These are phyloP conservation scores for Vidua macroura DNA, from an alignment of 2,113 vertebrate genomes.

Conservation along the genomic window DNA sequence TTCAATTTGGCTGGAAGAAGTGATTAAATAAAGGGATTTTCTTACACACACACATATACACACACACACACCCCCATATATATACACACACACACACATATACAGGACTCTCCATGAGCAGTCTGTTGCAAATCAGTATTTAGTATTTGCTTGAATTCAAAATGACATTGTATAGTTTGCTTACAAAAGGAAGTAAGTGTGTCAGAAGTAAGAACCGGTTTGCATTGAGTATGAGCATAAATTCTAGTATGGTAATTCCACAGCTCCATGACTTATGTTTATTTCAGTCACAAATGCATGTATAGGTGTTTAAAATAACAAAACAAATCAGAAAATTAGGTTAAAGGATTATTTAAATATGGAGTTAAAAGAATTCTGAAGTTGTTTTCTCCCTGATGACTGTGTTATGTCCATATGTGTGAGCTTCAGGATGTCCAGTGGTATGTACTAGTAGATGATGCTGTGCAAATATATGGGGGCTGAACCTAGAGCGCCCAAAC, in stretches of 20 bases:
- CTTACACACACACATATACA: background rate
- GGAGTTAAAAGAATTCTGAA: background rate
- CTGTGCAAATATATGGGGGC: background rate
- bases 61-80: no score
- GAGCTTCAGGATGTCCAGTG: background rate
- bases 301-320: background rate
- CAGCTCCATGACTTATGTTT: background rate
- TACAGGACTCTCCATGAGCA: background rate
- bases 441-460: background rate
- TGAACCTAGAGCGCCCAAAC: background rate
- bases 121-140: background rate
- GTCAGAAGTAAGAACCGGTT: background rate
- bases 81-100: fast-evolving
- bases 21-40: background rate
- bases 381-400: background rate
- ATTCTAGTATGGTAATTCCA: background rate
- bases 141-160: background rate
- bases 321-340: background rate
- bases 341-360: background rate
- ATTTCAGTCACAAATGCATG: background rate
- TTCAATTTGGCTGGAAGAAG: background rate
- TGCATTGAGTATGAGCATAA: background rate
- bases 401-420: background rate
- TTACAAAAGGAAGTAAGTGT: background rate
- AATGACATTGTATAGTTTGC: background rate